phyloP scores from a whole-genome alignment of 1,140 invertebrate genomes.

The Bombus pascuorum region DNA sequence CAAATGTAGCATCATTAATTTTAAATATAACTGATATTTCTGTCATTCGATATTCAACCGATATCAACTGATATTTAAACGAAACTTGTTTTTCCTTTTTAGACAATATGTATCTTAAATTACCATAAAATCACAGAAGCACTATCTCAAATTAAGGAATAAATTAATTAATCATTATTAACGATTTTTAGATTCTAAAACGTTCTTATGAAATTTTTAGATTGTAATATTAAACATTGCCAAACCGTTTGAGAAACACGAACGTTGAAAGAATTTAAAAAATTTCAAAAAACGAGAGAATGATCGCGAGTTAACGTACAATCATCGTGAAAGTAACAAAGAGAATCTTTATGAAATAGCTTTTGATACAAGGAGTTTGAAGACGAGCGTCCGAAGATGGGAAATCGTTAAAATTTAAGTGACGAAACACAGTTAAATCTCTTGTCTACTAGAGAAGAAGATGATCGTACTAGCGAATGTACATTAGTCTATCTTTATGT shows the following conservation, averaged over 20 bases:
- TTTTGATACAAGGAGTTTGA: too few species aligned
- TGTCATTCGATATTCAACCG: background rate
- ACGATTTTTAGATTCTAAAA: background rate
- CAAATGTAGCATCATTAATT: background rate
- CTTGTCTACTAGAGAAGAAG: conserved; percentile 46
- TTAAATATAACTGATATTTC: background rate
- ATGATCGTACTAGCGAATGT: conserved; percentile 45
- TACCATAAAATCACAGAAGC: background rate
- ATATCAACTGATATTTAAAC: background rate
- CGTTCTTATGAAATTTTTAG: background rate
- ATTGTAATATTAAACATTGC: background rate
- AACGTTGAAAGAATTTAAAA: background rate
- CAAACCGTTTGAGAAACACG: background rate
- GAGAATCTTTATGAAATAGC: too few species aligned
- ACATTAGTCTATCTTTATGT: conserved; percentile 27
- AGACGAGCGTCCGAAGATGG: background rate
- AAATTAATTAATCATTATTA: background rate
- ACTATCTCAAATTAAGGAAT: background rate
- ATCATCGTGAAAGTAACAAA: too few species aligned
- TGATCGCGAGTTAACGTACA: background rate
- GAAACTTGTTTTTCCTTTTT: background rate
- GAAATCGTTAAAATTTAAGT: background rate
- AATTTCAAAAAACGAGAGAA: background rate
- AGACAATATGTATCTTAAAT: background rate
- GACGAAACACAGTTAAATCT: background rate